Base-by-base conservation (phyloP, 2,113 vertebrate genomes). In the Chauna torquata region DNA sequence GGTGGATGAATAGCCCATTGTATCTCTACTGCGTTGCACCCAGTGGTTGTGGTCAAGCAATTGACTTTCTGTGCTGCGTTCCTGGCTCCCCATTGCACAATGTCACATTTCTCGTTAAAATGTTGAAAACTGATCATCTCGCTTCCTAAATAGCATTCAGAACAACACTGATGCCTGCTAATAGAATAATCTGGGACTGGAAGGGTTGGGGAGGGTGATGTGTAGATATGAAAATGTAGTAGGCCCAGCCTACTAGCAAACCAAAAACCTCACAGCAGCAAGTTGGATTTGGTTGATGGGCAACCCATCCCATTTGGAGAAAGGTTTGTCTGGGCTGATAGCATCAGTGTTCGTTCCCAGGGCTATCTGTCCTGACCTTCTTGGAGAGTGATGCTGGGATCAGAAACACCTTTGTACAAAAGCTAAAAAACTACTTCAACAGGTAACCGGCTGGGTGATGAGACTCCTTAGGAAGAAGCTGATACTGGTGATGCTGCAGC, bases 111-210 rank as follows among this genome's bases (percentile, higher is more conserved):
- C 88, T 93, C 74, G 2, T 97, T 96, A 97, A 97, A 97, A 97
- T 97, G 97, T 97, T 97, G 97, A 97, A 97, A 97, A 97, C 94
- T 61, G n/a, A 40, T 83, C 90, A 83, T 90, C 82, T 87, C 84
- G 96, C 94, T 94, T 94, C 75, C 91, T 65, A 66, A 74, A 30
- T 8, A 72, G 83, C 64, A 7, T 64, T 90, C 44, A 90, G 92
- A 96, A 92, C 95, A 92, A 94, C 94, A 96, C 92, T 95, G 97
- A 96, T 95, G 96, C 52, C 88, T 89, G 55, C 22, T 58, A 27
- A n/a, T 8, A 36, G 81, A 58, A 55, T 50, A 20, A 70, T 36
- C 52, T 72, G 77, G 28, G 70, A 66, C 40, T 30, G 24, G 78
- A 86, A 83, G 57, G 71, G 71, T 77, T 65, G 59, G 68, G 62